Evolutionary conservation across 2,797 vertebrate species (phyloP).

Genomic region (Macropodus opercularis): DNA sequence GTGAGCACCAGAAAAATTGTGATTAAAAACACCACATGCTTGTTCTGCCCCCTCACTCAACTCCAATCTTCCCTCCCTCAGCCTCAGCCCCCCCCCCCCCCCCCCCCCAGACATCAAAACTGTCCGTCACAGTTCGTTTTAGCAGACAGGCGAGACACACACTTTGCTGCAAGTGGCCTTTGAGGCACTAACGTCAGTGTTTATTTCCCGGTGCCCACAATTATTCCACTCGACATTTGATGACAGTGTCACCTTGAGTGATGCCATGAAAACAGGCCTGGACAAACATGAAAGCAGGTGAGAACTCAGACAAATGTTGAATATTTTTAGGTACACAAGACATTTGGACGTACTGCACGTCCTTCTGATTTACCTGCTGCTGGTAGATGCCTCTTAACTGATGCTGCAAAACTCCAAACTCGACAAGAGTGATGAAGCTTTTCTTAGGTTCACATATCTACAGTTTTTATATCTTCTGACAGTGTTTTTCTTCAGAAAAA

Average conservation of each 20-base stretch:
- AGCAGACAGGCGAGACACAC: slow-evolving; percentile 57
- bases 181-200: slow-evolving; percentile 67
- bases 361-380: slow-evolving; percentile 52
- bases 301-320: slow-evolving; percentile 22
- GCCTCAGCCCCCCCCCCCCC: slow-evolving; percentile 28
- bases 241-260: slow-evolving; percentile 59
- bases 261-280: slow-evolving; percentile 50
- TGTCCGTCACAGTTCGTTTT: slow-evolving; percentile 67
- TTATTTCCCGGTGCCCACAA: slow-evolving; percentile 66
- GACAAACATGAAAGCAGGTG: slow-evolving; percentile 58
- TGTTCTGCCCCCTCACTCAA: slow-evolving; percentile 17
- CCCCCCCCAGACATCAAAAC: slow-evolving; percentile 56
- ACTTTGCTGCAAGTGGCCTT: slow-evolving; percentile 56
- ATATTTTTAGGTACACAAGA: slow-evolving; percentile 53
- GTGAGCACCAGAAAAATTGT: slow-evolving; percentile 41
- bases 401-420: slow-evolving; percentile 42
- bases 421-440: slow-evolving; percentile 29
- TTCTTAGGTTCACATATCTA: slow-evolving; percentile 32
- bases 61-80: slow-evolving; percentile 14
- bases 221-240: slow-evolving; percentile 61
- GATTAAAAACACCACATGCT: slow-evolving; percentile 56
- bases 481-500: slow-evolving; percentile 42
- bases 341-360: slow-evolving; percentile 24
- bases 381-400: slow-evolving; percentile 42
- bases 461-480: slow-evolving; percentile 45